phyloP scores from a whole-genome alignment of 1,140 invertebrate species.

The Cydia amplana region DNA sequence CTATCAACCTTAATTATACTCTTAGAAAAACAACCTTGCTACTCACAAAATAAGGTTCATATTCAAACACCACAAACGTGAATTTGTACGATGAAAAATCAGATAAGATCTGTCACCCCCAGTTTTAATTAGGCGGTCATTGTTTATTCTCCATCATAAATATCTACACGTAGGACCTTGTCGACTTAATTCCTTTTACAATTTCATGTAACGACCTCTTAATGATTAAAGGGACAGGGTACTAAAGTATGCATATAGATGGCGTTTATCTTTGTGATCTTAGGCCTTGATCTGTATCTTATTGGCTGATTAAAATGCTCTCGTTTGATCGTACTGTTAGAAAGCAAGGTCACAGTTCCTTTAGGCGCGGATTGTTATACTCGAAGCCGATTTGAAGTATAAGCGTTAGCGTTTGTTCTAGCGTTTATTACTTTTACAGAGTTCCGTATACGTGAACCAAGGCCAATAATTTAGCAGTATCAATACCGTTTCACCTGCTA shows the following conservation, averaged over 20 bases:
- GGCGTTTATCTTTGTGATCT: conserved; percentile 56
- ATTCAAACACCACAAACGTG: conserved; percentile 42
- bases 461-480: too few relatives aligned
- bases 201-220: background rate
- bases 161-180: background rate
- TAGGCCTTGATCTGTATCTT: conserved; percentile 57
- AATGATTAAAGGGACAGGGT: background rate
- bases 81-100: conserved; percentile 22
- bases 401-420: conserved; percentile 36
- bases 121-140: conserved; percentile 54
- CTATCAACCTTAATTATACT: background rate
- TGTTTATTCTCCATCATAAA: conserved; percentile 17
- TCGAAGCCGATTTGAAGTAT: conserved; percentile 25
- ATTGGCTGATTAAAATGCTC: conserved; percentile 66
- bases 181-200: background rate
- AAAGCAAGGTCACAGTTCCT: conserved; percentile 59
- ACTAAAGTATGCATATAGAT: conserved; percentile 36
- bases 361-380: conserved; percentile 44
- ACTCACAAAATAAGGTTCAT: background rate
- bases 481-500: too few relatives aligned
- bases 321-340: conserved; percentile 53
- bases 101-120: conserved; percentile 50
- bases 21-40: background rate
- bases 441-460: background rate
- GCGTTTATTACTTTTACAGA: background rate